phyloP scores from a whole-genome alignment of 2,888 invertebrate genomes.

The Euproctis similis region DNA sequence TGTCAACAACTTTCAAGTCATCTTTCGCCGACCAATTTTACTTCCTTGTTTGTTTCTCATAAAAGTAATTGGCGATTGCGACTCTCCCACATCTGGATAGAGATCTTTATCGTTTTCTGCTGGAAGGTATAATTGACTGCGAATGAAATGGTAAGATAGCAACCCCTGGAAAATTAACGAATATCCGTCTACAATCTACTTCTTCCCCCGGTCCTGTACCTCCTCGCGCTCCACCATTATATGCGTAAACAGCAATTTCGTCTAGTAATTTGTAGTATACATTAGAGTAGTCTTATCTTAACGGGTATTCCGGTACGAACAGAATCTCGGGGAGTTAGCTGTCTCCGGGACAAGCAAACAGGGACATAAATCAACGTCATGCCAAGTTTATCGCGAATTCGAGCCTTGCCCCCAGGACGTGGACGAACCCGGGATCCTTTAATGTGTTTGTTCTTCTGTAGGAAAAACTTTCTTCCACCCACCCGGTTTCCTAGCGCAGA shows the following conservation, averaged over 20 bases:
- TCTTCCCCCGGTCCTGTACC: no score
- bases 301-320: conserved; percentile 51
- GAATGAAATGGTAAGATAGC: conserved; percentile 26
- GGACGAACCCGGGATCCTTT: conserved; percentile 50
- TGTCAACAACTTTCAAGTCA: conserved; percentile 25
- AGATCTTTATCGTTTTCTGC: conserved; percentile 17
- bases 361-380: conserved; percentile 71
- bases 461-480: conserved; percentile 36
- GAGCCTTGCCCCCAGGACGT: conserved; percentile 39
- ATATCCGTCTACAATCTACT: no score
- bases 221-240: no score
- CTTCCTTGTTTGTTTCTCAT: conserved; percentile 13
- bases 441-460: conserved; percentile 60
- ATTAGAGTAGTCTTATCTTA: conserved; percentile 58
- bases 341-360: conserved; percentile 67
- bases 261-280: conserved; percentile 59
- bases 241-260: conserved; percentile 47
- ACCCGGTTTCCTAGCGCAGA: conserved; percentile 33
- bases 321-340: conserved; percentile 40
- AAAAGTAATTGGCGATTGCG: conserved; percentile 13
- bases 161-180: conserved; percentile 28
- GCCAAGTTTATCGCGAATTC: conserved; percentile 63
- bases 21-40: conserved; percentile 17
- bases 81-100: conserved; percentile 16
- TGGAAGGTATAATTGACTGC: conserved; percentile 21